A percentile compares a stretch with the other conserved stretches of the same genome.
Evolutionary conservation across 1,140 invertebrate species (phyloP).

Genomic region (Anoplolepis gracilipes): DNA sequence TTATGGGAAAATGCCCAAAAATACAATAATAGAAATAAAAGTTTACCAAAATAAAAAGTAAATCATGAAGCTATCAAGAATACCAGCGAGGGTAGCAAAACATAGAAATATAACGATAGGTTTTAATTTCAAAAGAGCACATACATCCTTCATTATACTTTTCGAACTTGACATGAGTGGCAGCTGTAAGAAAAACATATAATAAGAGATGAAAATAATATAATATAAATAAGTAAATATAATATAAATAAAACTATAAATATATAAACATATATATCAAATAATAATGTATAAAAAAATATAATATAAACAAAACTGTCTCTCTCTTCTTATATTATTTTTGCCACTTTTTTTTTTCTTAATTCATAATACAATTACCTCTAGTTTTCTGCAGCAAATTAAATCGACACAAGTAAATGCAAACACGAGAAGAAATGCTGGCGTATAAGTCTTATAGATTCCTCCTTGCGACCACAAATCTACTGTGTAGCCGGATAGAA

Average conservation of each 20-base stretch:
- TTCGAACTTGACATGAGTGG: constrained; percentile 88
- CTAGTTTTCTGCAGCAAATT: constrained; percentile 87
- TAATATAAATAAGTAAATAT: not conserved
- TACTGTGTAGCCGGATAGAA: constrained; percentile 89
- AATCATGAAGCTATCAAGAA: constrained; percentile 92
- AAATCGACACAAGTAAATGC: constrained; percentile 88
- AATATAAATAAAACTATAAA: too few relatives aligned
- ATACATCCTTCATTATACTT: constrained; percentile 88
- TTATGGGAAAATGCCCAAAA: not conserved
- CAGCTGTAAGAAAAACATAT: constrained; percentile 85
- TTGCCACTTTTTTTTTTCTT: constrained; percentile 26
- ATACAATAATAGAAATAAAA: not conserved
- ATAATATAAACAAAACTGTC: too few relatives aligned
- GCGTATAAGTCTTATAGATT: constrained; percentile 88
- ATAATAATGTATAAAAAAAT: too few relatives aligned
- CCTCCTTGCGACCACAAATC: constrained; percentile 87
- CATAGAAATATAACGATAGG: constrained; percentile 89
- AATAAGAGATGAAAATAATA: constrained; percentile 1
- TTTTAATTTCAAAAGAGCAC: constrained; percentile 87
- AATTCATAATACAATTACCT: constrained; percentile 82
- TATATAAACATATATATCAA: too few relatives aligned
- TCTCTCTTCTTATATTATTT: not conserved
- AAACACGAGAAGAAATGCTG: constrained; percentile 89
- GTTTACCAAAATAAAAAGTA: constrained; percentile 93
- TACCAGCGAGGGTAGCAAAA: constrained; percentile 90